A percentile compares a stretch with the other conserved stretches of the same genome.
Conservation (phyloP, 2,113 vertebrate species). For the Macquaria australasica region DNA sequence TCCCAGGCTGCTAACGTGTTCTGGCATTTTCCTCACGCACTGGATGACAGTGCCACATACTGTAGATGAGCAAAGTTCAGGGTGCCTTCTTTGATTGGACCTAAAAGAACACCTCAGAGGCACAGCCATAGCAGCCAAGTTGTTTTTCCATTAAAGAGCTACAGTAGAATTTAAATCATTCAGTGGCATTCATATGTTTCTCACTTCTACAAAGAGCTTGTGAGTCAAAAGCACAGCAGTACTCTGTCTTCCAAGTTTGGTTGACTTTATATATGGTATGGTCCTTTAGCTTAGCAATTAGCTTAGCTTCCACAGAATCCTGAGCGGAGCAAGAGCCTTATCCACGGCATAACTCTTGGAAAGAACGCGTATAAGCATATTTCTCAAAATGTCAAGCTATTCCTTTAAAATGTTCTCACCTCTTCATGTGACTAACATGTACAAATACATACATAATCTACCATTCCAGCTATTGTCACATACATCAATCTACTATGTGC, state of each 20-base stretch:
- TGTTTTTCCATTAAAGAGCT: slow-evolving; percentile 34
- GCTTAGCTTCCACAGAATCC: too few species aligned
- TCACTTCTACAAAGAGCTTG: neutral
- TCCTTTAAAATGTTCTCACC: neutral
- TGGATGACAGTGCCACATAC: slow-evolving; percentile 29
- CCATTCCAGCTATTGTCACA: neutral
- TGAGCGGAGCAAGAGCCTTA: too few species aligned
- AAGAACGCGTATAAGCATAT: too few species aligned
- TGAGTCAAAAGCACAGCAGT: slow-evolving; percentile 15
- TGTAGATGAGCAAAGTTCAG: slow-evolving; percentile 48
- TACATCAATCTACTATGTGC: neutral
- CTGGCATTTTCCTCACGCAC: slow-evolving; percentile 62
- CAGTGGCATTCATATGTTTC: slow-evolving; percentile 5
- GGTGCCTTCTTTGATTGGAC: slow-evolving; percentile 68
- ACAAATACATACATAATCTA: neutral
- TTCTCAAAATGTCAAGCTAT: too few species aligned
- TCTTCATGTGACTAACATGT: neutral
- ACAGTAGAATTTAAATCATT: slow-evolving; percentile 48
- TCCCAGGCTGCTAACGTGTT: slow-evolving; percentile 44
- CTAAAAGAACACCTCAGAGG: neutral
- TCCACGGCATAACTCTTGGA: too few species aligned
- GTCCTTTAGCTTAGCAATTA: too few species aligned
- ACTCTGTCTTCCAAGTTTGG: slow-evolving; percentile 11
- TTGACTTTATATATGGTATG: slow-evolving; percentile 11
- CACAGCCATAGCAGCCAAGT: neutral